Evolutionary conservation across 2,113 vertebrate genomes (phyloP).

Genomic region (Pachyramphus minor): DNA sequence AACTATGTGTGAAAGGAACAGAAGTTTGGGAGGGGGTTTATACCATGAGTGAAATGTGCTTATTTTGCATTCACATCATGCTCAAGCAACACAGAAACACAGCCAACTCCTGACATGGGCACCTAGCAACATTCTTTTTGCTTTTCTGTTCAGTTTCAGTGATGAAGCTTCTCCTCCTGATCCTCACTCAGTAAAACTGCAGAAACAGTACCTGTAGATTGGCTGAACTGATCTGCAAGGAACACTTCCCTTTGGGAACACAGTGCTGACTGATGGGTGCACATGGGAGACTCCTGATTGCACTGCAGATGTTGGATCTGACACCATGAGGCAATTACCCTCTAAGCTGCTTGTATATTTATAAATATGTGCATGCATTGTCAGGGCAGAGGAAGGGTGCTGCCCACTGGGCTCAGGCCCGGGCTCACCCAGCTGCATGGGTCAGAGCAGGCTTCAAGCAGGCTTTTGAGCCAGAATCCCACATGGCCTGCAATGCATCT

Average conservation of each 20-base stretch:
- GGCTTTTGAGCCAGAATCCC: background rate
- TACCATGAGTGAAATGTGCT: background rate
- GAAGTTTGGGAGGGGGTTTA: background rate
- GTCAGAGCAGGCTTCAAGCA: background rate
- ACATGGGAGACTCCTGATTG: background rate
- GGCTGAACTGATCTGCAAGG: background rate
- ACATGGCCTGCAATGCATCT: accelerated
- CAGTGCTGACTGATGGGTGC: background rate
- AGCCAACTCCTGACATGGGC: background rate
- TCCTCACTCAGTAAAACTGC: background rate
- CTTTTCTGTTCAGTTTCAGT: background rate
- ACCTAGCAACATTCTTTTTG: background rate
- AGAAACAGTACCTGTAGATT: background rate
- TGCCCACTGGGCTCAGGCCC: background rate
- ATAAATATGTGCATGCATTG: background rate
- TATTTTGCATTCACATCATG: background rate
- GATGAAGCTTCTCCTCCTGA: background rate
- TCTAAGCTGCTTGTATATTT: background rate
- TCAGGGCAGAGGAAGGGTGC: background rate
- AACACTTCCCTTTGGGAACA: background rate
- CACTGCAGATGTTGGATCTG: background rate
- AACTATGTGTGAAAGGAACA: background rate
- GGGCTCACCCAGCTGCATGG: background rate
- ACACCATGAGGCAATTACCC: background rate
- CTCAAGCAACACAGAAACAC: background rate